Conservation (phyloP, 2,113 vertebrate genomes). For the Lathamus discolor region DNA sequence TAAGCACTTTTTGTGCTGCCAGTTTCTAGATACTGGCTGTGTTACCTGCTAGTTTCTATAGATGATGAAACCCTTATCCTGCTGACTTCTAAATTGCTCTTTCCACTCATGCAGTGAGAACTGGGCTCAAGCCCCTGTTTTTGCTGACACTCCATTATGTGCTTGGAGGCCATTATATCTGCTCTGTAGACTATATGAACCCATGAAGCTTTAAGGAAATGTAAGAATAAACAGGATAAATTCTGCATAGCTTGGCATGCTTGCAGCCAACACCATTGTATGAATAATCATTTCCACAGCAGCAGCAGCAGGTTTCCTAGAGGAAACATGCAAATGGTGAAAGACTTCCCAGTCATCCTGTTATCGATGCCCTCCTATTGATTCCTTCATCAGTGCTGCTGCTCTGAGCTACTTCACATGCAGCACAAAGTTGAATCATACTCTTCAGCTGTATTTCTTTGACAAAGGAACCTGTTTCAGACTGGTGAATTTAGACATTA, state of each 20-base stretch:
- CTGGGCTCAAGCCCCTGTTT: background rate
- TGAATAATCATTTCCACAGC: conserved; percentile 13
- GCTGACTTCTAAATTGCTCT: background rate
- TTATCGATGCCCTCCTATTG: background rate
- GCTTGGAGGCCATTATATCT: background rate
- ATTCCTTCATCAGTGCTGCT: conserved; percentile 12
- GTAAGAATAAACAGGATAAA: background rate
- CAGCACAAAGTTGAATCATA: background rate
- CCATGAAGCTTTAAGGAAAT: background rate
- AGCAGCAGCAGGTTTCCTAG: background rate
- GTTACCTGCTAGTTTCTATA: background rate
- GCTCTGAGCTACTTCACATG: conserved; percentile 30
- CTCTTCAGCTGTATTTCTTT: background rate
- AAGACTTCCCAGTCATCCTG: conserved; percentile 28
- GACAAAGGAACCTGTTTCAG: background rate
- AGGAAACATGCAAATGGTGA: background rate
- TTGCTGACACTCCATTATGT: background rate
- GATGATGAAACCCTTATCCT: background rate
- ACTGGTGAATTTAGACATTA: background rate
- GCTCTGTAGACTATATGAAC: background rate
- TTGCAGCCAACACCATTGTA: background rate
- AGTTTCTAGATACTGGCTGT: background rate
- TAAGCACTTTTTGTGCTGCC: background rate
- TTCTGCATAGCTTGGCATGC: background rate
- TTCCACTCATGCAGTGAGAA: background rate